Conservation (phyloP, 2,113 vertebrate species). For the Passer domesticus region DNA sequence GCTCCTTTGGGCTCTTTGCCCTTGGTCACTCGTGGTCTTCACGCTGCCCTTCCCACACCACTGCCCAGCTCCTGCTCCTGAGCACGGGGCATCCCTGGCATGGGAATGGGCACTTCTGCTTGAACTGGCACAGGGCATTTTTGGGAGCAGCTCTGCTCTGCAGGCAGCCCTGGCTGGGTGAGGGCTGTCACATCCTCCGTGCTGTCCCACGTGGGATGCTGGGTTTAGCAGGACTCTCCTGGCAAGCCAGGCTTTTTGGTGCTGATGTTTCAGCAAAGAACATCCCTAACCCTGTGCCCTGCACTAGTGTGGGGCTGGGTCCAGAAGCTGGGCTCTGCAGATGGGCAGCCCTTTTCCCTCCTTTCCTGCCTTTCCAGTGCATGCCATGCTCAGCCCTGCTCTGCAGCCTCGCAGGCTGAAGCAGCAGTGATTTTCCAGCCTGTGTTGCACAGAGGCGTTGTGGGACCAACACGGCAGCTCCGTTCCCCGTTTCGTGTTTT, state of each 20-base stretch:
- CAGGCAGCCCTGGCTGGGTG: neutral
- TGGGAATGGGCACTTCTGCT: neutral
- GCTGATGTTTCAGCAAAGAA: neutral
- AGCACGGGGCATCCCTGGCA: fast-evolving
- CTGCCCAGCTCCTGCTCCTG: fast-evolving
- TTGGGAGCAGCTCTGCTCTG: neutral
- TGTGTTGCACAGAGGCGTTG: neutral
- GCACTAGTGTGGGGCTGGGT: fast-evolving
- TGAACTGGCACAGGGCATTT: neutral
- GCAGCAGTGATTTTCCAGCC: neutral
- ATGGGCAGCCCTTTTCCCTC: neutral
- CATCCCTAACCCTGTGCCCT: fast-evolving
- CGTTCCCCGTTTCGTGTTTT: constrained; percentile 6
- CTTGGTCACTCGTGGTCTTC: neutral
- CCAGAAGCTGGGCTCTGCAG: neutral
- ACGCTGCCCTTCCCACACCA: fast-evolving
- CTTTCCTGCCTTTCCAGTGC: neutral
- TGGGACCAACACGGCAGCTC: neutral
- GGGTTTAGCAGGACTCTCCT: fast-evolving
- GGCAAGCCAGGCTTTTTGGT: neutral
- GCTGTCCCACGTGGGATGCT: fast-evolving
- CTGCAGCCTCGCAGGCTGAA: neutral
- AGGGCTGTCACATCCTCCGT: neutral
- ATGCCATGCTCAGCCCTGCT: neutral
- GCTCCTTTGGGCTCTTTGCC: neutral